A percentile compares a stretch with the other conserved stretches of the same genome.
Evolutionary conservation across 2,888 invertebrate species (phyloP).

Genomic region (Reticulitermes lucifugus): DNA sequence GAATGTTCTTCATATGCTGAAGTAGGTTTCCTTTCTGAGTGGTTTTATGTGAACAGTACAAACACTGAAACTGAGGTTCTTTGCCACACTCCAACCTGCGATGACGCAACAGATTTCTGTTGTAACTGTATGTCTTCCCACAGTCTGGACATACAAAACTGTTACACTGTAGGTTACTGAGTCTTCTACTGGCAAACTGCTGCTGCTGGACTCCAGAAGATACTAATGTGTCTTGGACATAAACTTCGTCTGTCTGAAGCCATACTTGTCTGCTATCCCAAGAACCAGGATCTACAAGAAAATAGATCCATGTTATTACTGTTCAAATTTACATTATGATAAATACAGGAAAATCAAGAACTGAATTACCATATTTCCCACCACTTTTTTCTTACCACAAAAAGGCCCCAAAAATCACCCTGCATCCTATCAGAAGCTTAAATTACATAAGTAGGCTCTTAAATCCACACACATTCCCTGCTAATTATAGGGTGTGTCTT

Average conservation of each 20-base stretch:
- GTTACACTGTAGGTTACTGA: neutral
- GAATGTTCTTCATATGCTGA: constrained; percentile 39
- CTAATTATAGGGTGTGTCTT: too few species aligned
- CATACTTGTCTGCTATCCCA: neutral
- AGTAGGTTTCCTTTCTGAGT: constrained; percentile 44
- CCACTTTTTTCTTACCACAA: too few species aligned
- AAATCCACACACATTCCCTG: too few species aligned
- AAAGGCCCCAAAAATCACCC: too few species aligned
- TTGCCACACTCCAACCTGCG: constrained; percentile 63
- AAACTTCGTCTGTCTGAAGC: neutral
- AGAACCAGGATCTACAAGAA: neutral
- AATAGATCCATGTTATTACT: neutral
- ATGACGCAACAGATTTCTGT: constrained; percentile 59
- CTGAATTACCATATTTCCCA: too few species aligned
- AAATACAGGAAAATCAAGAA: too few species aligned
- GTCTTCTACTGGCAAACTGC: neutral
- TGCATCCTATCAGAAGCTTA: too few species aligned
- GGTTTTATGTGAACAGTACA: constrained; percentile 57
- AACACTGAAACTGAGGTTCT: constrained; percentile 62
- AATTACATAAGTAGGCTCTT: too few species aligned
- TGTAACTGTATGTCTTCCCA: constrained; percentile 34
- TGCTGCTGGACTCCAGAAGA: too few species aligned
- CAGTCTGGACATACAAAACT: constrained; percentile 38
- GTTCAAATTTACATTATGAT: neutral
- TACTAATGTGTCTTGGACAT: neutral